phyloP scores from a whole-genome alignment of 2,888 invertebrate species.

The Muschampia plurimacula region DNA sequence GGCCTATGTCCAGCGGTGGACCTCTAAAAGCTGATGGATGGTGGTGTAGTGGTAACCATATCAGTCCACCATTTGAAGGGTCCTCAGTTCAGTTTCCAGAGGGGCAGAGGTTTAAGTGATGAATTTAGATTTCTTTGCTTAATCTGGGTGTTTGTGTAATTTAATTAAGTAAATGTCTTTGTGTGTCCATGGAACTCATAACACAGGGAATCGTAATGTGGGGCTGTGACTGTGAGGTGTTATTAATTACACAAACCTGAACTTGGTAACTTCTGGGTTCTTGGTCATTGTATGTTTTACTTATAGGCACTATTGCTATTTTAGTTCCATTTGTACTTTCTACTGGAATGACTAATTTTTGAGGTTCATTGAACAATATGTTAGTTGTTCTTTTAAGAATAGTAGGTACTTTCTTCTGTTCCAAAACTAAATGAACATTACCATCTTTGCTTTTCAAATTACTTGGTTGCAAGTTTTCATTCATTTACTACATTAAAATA shows the following conservation, averaged over 20 bases:
- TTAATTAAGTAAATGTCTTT: too few relatives aligned
- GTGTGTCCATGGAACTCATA: too few relatives aligned
- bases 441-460: conserved; percentile 52
- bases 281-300: conserved; percentile 53
- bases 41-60: too few relatives aligned
- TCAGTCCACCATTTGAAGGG: too few relatives aligned
- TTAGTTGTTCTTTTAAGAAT: conserved; percentile 61
- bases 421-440: conserved; percentile 60
- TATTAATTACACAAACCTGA: conserved; percentile 53
- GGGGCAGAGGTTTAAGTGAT: too few relatives aligned
- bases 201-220: too few relatives aligned
- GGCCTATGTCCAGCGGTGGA: too few relatives aligned
- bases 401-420: conserved; percentile 64
- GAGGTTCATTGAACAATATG: conserved; percentile 48
- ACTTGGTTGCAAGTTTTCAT: conserved; percentile 62
- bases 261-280: conserved; percentile 54
- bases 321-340: conserved; percentile 65
- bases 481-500: conserved; percentile 77
- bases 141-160: too few relatives aligned
- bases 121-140: too few relatives aligned
- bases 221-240: too few relatives aligned
- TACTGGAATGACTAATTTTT: conserved; percentile 57
- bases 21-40: too few relatives aligned
- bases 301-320: conserved; percentile 65
- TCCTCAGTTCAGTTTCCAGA: too few relatives aligned